Conservation (phyloP, 1,140 invertebrate species). For the Drosophila tani region DNA sequence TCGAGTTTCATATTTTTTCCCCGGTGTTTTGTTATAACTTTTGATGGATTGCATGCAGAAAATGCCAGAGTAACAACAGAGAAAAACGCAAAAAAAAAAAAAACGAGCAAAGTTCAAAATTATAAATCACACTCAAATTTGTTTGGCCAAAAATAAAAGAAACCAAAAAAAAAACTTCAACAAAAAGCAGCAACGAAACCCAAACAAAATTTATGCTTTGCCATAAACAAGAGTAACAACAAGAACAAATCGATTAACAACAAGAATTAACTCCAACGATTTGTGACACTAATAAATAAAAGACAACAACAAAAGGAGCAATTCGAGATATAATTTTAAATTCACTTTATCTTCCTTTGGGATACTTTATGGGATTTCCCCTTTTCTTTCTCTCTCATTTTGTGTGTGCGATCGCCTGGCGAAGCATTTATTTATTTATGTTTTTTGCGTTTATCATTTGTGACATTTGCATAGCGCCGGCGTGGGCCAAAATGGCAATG, state of each 20-base stretch:
- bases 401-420: not conserved
- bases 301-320: constrained; percentile 41
- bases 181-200: constrained; percentile 1
- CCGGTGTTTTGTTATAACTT: constrained; percentile 25
- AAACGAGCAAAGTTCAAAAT: constrained; percentile 53
- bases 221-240: constrained; percentile 52
- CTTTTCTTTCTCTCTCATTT: not conserved
- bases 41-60: constrained; percentile 72
- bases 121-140: constrained; percentile 76
- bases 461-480: constrained; percentile 80
- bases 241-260: constrained; percentile 69
- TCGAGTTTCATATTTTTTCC: constrained; percentile 7
- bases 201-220: constrained; percentile 63
- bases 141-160: constrained; percentile 21
- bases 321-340: constrained; percentile 29
- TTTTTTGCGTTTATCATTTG: constrained; percentile 81
- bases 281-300: constrained; percentile 82
- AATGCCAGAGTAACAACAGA: constrained; percentile 9
- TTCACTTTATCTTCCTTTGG: constrained; percentile 37
- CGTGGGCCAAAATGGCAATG: constrained; percentile 27
- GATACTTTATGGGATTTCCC: constrained; percentile 34
- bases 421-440: constrained; percentile 74
- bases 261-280: constrained; percentile 66
- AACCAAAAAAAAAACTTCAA: not conserved
- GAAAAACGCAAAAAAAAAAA: constrained; percentile 23